phyloP scores from a whole-genome alignment of 2,797 vertebrate species.

The Enoplosus armatus region DNA sequence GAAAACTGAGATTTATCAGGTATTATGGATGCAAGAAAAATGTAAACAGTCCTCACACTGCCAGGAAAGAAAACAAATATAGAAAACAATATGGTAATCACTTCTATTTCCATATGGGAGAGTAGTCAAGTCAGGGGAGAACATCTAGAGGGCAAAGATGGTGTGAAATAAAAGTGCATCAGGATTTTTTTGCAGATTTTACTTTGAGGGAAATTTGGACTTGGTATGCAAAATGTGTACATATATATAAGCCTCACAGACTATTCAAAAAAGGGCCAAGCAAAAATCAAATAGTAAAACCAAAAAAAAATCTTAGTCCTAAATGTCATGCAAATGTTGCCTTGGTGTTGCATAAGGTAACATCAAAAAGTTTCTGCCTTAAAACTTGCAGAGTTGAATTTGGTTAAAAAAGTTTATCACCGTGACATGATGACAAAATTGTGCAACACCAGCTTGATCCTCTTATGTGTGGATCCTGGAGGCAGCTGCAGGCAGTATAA shows the following conservation, averaged over 20 bases:
- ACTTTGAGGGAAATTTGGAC: background rate
- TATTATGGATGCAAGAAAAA: background rate
- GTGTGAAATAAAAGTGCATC: background rate
- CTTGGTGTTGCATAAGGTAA: conserved; percentile 51
- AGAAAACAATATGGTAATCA: conserved; percentile 12
- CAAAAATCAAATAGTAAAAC: conserved; percentile 3
- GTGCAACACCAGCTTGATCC: conserved; percentile 55
- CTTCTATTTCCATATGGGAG: background rate
- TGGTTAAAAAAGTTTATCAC: conserved; percentile 49
- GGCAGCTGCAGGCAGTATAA: conserved; percentile 43
- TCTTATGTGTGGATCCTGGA: conserved; percentile 49
- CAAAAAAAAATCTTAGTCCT: background rate
- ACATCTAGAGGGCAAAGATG: background rate
- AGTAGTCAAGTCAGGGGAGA: background rate
- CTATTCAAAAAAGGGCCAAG: conserved; percentile 3
- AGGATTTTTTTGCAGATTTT: background rate
- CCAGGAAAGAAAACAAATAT: background rate
- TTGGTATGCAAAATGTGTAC: background rate
- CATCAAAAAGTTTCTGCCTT: conserved; percentile 47
- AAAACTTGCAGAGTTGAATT: conserved; percentile 19
- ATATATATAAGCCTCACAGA: background rate
- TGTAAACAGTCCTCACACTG: background rate
- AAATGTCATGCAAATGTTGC: conserved; percentile 45
- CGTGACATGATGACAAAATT: conserved; percentile 57
- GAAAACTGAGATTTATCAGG: background rate